Evolutionary conservation across 2,113 vertebrate genomes (phyloP).

Genomic region (Lontra canadensis): DNA sequence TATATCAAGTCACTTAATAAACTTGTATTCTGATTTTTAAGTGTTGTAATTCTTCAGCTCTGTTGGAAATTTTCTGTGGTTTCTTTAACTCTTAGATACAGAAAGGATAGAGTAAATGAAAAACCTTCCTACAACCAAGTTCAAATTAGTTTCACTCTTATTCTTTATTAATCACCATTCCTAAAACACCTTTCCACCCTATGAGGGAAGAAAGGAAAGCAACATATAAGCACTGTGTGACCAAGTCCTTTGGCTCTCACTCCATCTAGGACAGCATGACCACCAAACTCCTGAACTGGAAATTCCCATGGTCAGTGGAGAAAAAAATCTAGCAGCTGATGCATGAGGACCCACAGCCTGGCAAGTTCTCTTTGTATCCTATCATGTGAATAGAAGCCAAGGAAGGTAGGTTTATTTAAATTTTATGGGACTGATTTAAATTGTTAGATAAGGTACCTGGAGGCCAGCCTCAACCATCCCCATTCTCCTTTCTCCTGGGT

Average conservation of each 20-base stretch:
- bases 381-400: not conserved
- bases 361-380: not conserved
- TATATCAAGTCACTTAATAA: not conserved
- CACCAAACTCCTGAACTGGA: not conserved
- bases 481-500: not conserved
- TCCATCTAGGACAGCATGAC: not conserved
- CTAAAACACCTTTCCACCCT: not conserved
- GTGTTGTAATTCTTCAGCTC: not conserved
- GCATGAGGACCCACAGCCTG: not conserved
- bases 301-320: not conserved
- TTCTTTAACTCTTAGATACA: not conserved
- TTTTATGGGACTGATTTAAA: not conserved
- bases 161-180: not conserved
- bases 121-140: not conserved
- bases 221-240: not conserved
- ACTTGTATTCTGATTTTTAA: not conserved
- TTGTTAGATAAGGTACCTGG: not conserved
- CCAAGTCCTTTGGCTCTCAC: not conserved
- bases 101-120: constrained; percentile 9
- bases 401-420: not conserved
- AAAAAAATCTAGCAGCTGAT: not conserved
- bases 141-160: constrained; percentile 36
- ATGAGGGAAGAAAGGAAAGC: not conserved
- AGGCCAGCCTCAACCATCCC: not conserved
- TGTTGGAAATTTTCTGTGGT: not conserved